Conservation (phyloP, 2,797 vertebrate genomes). For the Channa striata region DNA sequence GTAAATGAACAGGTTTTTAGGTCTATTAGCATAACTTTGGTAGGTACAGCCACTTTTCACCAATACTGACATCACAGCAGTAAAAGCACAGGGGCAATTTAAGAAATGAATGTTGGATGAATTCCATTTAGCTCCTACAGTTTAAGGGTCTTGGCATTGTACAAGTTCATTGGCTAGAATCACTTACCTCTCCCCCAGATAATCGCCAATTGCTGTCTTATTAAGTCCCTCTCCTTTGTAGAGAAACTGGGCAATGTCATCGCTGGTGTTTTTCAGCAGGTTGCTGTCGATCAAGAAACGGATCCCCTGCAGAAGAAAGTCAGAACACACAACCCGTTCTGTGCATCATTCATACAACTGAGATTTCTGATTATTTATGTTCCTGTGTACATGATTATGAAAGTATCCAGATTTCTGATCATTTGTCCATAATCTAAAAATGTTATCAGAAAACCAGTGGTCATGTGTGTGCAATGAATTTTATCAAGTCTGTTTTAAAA, state of each 20-base stretch:
- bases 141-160: background rate
- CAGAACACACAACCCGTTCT: background rate
- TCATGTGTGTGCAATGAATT: no score
- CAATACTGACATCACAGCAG: background rate
- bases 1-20: background rate
- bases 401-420: no score
- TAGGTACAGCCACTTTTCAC: background rate
- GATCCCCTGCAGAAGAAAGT: constrained; percentile 86
- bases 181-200: constrained; percentile 93
- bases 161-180: background rate
- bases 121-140: background rate
- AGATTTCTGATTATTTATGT: background rate
- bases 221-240: constrained; percentile 97
- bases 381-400: no score
- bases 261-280: constrained; percentile 92
- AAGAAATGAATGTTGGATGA: background rate
- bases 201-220: constrained; percentile 97
- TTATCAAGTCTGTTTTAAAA: background rate
- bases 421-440: no score
- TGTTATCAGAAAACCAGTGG: no score
- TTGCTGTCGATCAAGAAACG: constrained; percentile 93
- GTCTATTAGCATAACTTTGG: background rate
- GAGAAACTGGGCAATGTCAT: constrained; percentile 94
- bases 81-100: background rate
- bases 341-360: background rate